These are phyloP conservation scores for Danaus plexippus DNA, from an alignment of 1,140 invertebrate genomes.

Conservation along the genomic window DNA sequence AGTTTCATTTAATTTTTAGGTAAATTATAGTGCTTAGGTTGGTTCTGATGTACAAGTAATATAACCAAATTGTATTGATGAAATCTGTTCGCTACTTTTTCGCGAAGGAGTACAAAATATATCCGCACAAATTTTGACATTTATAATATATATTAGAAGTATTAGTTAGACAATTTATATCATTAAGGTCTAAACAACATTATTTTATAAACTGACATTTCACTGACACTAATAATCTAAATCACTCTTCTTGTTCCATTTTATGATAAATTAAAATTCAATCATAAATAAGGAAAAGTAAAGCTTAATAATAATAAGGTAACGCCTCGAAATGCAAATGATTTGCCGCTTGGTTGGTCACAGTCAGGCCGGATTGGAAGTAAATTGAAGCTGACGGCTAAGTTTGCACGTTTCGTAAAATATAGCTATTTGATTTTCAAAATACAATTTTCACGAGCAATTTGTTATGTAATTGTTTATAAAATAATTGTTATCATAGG, in stretches of 20 bases:
- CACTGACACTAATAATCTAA: too few relatives aligned
- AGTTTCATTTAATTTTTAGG: too few relatives aligned
- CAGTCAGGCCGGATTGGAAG: constrained; percentile 27
- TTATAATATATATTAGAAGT: too few relatives aligned
- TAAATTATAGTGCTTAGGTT: too few relatives aligned
- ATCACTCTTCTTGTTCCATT: constrained; percentile 1
- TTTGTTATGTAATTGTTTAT: constrained; percentile 5
- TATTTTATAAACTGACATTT: too few relatives aligned
- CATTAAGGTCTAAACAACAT: too few relatives aligned
- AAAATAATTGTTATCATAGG: not conserved
- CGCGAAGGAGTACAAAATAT: too few relatives aligned
- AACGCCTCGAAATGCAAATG: constrained; percentile 54
- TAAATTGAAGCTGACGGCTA: constrained; percentile 33
- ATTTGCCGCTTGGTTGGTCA: constrained; percentile 43
- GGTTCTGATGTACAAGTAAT: too few relatives aligned
- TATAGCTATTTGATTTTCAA: constrained; percentile 9
- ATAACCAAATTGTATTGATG: too few relatives aligned
- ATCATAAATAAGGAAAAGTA: constrained; percentile 25
- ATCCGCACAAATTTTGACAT: too few relatives aligned
- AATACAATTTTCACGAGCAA: constrained; percentile 5
- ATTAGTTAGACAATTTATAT: too few relatives aligned
- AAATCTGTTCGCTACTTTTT: too few relatives aligned
- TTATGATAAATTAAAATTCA: constrained; percentile 13
- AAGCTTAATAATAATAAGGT: constrained; percentile 43
- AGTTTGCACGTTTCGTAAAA: constrained; percentile 11